A percentile compares a stretch with the other conserved stretches of the same genome.
Evolutionary conservation across 2,113 vertebrate genomes (phyloP).

Genomic region (Ursus arctos): DNA sequence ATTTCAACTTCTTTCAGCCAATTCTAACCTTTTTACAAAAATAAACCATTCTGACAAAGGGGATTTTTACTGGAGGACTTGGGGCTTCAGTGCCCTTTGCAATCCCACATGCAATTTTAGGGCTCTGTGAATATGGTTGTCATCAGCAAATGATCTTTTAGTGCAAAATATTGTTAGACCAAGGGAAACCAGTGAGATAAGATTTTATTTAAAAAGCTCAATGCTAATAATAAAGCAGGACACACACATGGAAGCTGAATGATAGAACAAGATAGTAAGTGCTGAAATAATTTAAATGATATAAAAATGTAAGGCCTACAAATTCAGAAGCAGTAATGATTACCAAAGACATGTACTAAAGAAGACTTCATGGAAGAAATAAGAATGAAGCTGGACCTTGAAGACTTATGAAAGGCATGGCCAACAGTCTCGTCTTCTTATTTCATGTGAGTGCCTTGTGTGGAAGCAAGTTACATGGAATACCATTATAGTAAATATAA

Average conservation of each 20-base stretch:
- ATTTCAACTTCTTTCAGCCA: not conserved
- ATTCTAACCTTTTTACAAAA: not conserved
- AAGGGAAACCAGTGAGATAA: not conserved
- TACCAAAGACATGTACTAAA: not conserved
- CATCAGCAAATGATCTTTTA: not conserved
- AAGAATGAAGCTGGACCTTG: not conserved
- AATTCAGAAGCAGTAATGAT: slow-evolving; percentile 1
- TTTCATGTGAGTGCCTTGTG: not conserved
- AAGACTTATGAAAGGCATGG: not conserved
- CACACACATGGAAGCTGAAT: not conserved
- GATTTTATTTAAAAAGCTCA: not conserved
- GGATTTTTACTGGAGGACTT: not conserved
- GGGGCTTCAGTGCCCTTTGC: not conserved
- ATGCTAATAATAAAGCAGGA: not conserved
- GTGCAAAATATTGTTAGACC: not conserved
- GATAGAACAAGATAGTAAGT: not conserved
- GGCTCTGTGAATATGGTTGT: not conserved
- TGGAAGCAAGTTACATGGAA: not conserved
- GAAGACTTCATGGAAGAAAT: not conserved
- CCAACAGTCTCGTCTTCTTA: not conserved
- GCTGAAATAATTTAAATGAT: not conserved
- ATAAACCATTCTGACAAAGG: not conserved
- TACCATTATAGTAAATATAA: not conserved
- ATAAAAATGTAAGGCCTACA: not conserved
- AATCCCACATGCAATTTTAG: not conserved